These are phyloP conservation scores for Okapia johnstoni DNA, from an alignment of 2,113 vertebrate species.

Conservation along the genomic window DNA sequence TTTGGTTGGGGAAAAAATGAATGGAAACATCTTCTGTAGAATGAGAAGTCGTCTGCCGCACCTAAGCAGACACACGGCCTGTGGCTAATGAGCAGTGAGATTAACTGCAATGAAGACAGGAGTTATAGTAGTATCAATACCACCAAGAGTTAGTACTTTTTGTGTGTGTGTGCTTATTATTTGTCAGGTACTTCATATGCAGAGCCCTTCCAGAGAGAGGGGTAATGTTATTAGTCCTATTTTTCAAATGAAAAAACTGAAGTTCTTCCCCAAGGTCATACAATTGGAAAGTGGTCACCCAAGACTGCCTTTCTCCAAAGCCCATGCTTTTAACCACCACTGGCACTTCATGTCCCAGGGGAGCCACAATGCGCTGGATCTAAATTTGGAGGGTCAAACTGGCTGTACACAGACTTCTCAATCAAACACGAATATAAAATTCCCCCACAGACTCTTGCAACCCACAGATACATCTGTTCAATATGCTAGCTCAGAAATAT, in stretches of 20 bases:
- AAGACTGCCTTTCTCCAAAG: neutral
- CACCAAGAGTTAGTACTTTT: neutral
- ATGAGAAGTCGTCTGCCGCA: neutral
- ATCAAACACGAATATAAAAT: constrained; percentile 15
- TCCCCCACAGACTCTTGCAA: constrained; percentile 25
- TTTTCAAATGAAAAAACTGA: neutral
- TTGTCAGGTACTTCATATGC: neutral
- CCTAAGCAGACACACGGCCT: neutral
- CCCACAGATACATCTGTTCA: constrained; percentile 54
- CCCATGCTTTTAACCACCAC: neutral
- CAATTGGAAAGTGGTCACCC: neutral
- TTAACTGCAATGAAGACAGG: neutral
- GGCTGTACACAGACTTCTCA: neutral
- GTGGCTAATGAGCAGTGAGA: neutral
- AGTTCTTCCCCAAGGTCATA: neutral
- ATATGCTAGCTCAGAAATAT: constrained; percentile 6
- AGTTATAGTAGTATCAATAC: neutral
- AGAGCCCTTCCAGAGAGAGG: neutral
- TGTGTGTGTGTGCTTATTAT: neutral
- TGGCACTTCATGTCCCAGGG: neutral
- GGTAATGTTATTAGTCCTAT: neutral
- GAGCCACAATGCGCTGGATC: neutral
- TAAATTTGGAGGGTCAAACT: neutral
- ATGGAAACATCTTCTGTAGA: neutral
- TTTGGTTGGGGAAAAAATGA: neutral